phyloP scores from a whole-genome alignment of 64 coral and sea anemone species.

The Acropora tenuis region DNA sequence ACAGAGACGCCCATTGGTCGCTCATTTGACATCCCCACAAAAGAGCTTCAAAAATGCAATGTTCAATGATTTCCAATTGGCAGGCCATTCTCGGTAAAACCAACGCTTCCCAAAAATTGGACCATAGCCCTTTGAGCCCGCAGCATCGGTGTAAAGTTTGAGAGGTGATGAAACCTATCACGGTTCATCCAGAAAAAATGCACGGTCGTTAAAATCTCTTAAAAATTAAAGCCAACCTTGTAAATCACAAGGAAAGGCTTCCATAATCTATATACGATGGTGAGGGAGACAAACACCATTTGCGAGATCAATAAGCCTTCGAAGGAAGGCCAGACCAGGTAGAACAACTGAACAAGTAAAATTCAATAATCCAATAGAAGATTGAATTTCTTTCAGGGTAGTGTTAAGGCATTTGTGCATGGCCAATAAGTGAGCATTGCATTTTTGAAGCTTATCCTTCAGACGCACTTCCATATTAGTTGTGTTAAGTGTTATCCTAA shows the following conservation, averaged over 20 bases:
- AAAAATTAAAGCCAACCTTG: conserved; percentile 14
- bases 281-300: background rate
- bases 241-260: background rate
- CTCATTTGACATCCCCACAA: too few species aligned
- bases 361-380: conserved; percentile 42
- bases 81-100: conserved; percentile 43
- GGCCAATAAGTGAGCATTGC: background rate
- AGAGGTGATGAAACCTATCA: background rate
- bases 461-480: conserved; percentile 1
- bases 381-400: conserved; percentile 20
- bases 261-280: background rate
- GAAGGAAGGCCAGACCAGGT: conserved; percentile 35
- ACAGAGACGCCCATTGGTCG: too few species aligned
- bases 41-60: background rate
- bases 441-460: conserved; percentile 31
- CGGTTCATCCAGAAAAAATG: conserved; percentile 37
- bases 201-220: conserved; percentile 6
- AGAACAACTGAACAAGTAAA: conserved; percentile 52
- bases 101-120: conserved; percentile 6
- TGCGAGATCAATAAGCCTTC: conserved; percentile 46
- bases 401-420: conserved; percentile 1
- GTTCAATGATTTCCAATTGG: background rate
- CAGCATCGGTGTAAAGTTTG: background rate
- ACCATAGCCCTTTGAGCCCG: background rate
- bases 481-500: conserved; percentile 17